Evolutionary conservation across 1,140 invertebrate genomes (phyloP).

Genomic region (Palaemon carinicauda): DNA sequence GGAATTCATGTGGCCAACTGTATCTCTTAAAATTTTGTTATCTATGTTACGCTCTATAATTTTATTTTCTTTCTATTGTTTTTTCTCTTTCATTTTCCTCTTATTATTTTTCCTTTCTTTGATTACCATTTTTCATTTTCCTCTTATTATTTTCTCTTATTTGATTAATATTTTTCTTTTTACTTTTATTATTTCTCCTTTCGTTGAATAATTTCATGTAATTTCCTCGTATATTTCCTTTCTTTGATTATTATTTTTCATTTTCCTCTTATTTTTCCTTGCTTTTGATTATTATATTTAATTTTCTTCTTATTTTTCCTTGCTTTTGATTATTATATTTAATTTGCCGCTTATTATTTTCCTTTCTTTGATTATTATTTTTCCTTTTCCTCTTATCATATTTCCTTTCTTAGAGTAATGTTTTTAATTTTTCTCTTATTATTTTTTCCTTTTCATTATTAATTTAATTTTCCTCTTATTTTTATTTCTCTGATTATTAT

Average conservation of each 20-base stretch:
- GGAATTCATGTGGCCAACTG: no score
- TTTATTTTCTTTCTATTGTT: neutral
- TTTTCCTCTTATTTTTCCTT: neutral
- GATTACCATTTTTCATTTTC: neutral
- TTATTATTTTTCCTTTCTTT: neutral
- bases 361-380: neutral
- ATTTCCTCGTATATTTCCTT: no score
- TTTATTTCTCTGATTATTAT: no score
- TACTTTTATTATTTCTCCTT: no score
- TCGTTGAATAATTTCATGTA: no score
- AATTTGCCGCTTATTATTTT: neutral
- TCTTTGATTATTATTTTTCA: neutral
- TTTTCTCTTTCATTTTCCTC: neutral
- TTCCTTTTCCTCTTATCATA: neutral
- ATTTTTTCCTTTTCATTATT: no score
- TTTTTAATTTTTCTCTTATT: neutral
- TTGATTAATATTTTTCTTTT: no score
- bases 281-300: neutral
- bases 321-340: neutral
- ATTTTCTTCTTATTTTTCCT: neutral
- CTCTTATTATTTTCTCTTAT: neutral
- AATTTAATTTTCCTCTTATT: no score
- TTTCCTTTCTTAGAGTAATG: neutral
- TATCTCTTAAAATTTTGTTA: neutral
- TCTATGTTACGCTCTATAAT: neutral